Conservation (phyloP, 2,888 invertebrate species). For the Leptinotarsa rubiginosa region DNA sequence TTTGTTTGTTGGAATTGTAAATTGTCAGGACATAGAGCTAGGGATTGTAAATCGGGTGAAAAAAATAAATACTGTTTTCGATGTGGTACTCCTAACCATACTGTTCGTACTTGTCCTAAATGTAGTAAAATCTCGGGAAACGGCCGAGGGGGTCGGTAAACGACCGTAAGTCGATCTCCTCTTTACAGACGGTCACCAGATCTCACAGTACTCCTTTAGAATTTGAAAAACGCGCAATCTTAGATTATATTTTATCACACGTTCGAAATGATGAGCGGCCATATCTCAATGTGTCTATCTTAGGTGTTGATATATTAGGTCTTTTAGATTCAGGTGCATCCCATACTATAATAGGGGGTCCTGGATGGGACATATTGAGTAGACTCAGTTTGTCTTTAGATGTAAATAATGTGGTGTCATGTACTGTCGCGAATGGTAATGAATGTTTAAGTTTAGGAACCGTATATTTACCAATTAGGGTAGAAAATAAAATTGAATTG, state of each 20-base stretch:
- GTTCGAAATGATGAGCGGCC: background rate
- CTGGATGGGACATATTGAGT: constrained; percentile 12
- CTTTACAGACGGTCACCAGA: background rate
- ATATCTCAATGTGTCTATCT: background rate
- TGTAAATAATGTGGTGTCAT: background rate
- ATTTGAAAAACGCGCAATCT: background rate
- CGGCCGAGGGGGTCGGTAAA: background rate
- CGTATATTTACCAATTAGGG: constrained; percentile 24
- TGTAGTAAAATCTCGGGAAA: constrained; percentile 1
- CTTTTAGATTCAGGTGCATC: constrained; percentile 4
- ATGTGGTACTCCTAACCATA: background rate
- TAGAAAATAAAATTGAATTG: constrained; percentile 21
- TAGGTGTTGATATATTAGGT: too few relatives aligned
- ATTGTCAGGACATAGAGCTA: background rate
- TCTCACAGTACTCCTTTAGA: background rate
- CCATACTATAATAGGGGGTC: background rate
- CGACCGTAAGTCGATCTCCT: background rate
- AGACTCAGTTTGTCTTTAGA: background rate
- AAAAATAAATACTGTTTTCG: constrained; percentile 12
- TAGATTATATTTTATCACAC: background rate
- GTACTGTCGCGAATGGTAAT: constrained; percentile 10
- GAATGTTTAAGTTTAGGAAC: constrained; percentile 26
- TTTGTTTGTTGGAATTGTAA: constrained; percentile 20
- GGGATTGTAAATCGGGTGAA: background rate
- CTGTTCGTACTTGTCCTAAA: background rate